Percentiles rank a stretch among this genome's conserved stretches.
phyloP scores from a whole-genome alignment of 1,140 invertebrate genomes.

The Drosophila nasuta region DNA sequence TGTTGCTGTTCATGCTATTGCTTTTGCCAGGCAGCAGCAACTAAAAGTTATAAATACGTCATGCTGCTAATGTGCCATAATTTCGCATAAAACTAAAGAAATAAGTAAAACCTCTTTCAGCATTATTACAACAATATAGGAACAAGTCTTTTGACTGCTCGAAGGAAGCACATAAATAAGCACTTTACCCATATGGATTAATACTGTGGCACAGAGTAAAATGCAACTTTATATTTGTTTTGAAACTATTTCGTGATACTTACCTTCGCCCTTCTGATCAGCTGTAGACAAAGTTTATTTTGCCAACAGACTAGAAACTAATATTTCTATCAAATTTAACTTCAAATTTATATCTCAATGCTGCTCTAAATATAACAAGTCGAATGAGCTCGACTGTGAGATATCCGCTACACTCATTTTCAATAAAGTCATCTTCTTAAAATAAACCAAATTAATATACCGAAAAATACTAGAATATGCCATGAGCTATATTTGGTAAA shows the following conservation, averaged over 20 bases:
- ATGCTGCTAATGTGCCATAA: slow-evolving; percentile 61
- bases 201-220: slow-evolving; percentile 9
- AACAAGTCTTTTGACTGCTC: slow-evolving; percentile 26
- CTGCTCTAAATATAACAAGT: too few relatives aligned
- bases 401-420: too few relatives aligned
- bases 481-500: too few relatives aligned
- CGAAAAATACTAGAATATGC: too few relatives aligned
- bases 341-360: background rate
- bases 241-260: slow-evolving; percentile 11
- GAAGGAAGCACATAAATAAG: slow-evolving; percentile 32
- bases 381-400: too few relatives aligned
- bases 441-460: too few relatives aligned
- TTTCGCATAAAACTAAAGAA: slow-evolving; percentile 47
- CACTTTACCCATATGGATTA: slow-evolving; percentile 32
- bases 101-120: slow-evolving; percentile 26
- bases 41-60: slow-evolving; percentile 67
- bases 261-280: background rate
- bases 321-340: background rate
- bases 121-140: slow-evolving; percentile 11
- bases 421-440: too few relatives aligned
- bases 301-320: background rate
- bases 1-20: slow-evolving; percentile 42
- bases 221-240: background rate
- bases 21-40: slow-evolving; percentile 35
- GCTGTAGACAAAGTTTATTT: background rate